Evolutionary conservation across 2,113 vertebrate genomes (phyloP).

Genomic region (Eonycteris spelaea): DNA sequence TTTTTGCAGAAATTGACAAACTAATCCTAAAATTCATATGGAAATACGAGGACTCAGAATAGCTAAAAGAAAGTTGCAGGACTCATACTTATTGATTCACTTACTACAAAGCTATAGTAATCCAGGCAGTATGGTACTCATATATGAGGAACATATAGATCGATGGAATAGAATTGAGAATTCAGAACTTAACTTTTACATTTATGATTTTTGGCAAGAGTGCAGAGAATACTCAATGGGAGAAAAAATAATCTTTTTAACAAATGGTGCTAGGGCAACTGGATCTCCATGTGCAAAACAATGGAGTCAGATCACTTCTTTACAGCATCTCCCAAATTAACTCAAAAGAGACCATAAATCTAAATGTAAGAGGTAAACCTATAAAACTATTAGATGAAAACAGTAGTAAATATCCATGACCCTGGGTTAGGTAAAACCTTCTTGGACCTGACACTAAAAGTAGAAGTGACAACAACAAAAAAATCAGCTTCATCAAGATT

Average conservation of each 20-base stretch:
- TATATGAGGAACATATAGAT: not conserved
- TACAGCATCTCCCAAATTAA: not conserved
- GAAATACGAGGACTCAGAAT: not conserved
- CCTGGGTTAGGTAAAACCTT: not conserved
- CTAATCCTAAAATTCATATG: not conserved
- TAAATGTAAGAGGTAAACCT: not conserved
- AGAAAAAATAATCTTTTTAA: not conserved
- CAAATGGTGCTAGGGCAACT: not conserved
- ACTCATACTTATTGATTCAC: not conserved
- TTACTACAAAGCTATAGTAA: not conserved
- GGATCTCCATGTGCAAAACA: not conserved
- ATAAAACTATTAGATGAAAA: not conserved
- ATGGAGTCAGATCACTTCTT: not conserved
- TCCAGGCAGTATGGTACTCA: not conserved
- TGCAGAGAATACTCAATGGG: not conserved
- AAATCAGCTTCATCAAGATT: not conserved
- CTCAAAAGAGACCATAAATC: not conserved
- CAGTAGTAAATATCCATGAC: not conserved
- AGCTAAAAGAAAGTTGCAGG: not conserved
- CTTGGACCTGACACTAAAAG: not conserved
- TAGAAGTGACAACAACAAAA: not conserved
- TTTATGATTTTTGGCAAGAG: not conserved
- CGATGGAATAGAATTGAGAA: not conserved
- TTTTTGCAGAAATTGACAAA: not conserved
- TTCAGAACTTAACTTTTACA: not conserved